These are phyloP conservation scores for Kryphioiulus occultus DNA, from an alignment of 2,888 invertebrate genomes.

Conservation along the genomic window DNA sequence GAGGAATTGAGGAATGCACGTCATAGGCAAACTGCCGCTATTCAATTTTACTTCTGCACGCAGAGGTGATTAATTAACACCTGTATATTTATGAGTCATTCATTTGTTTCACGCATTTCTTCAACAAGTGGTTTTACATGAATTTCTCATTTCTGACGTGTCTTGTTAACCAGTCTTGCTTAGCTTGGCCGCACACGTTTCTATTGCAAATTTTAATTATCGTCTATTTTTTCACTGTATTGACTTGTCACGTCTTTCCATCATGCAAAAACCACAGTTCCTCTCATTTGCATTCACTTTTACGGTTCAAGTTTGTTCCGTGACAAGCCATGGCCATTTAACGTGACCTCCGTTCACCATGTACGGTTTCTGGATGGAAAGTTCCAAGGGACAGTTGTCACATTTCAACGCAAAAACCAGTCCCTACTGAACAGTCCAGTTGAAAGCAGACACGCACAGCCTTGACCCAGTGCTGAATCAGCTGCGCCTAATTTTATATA, in stretches of 20 bases:
- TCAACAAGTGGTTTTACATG: neutral
- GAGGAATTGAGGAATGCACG: no score
- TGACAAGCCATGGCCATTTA: neutral
- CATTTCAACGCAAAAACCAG: neutral
- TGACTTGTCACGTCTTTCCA: neutral
- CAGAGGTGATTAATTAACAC: neutral
- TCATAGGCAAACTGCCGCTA: neutral
- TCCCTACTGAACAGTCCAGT: neutral
- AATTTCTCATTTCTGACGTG: no score
- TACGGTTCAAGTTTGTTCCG: neutral
- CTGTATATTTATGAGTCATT: neutral
- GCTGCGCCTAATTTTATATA: neutral
- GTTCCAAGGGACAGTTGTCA: neutral
- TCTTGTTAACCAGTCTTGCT: no score
- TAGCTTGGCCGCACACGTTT: neutral
- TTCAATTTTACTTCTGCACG: neutral
- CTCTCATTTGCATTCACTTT: neutral
- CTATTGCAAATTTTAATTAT: neutral
- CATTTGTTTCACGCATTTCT: neutral
- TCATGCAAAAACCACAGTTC: neutral
- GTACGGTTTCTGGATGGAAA: neutral
- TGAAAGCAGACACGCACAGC: neutral
- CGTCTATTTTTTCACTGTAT: neutral
- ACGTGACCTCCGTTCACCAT: neutral
- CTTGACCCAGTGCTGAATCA: constrained; percentile 12